Base-by-base conservation (phyloP, 2,888 invertebrate genomes). In the Atrina japonica region DNA sequence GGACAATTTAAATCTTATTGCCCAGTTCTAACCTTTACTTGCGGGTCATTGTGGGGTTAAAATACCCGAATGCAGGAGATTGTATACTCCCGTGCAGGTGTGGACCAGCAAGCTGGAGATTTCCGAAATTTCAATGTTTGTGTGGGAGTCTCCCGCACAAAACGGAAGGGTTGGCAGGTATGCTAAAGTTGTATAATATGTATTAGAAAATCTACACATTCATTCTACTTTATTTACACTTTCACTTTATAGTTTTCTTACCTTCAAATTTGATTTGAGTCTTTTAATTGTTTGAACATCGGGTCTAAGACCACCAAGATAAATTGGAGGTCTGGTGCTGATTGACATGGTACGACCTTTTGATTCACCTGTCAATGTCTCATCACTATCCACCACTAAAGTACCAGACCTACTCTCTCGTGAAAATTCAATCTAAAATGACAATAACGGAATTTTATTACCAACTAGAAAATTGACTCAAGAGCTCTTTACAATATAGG, bases 251-350 rank as follows among this genome's bases (percentile, higher is more conserved):
- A 49, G 18, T 23, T 18, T 23, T 25, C 83, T 77, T 83, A 91
- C 91, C 78, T 86, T 85, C 6, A 91, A 70, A 72, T 91, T 91
- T 11, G 76, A 77, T 59, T 84, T 82, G 1, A 93, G 92, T 45
- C 64, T 68, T 35, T 90, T 91, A 41, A 88, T 88, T 14, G 89
- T 88, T 1, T 93, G 92, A 14, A 92, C 91, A 6, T 93, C 92
- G 16, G 92, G 91, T 59, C 75, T 66, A n/a, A 96, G 89, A 0
- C 97, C 97, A 25, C 98, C 97, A 60, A 97, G 92, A 89, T 94
- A 96, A 86, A 94, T 94, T 0, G 96, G 96, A 43, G 94, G 91
- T 14, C 83, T 83, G 0, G 96, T 92, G 60, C 93, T 93, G 3
- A 95, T 79, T 29, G 87, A 83, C 7, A 76, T 66, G 23, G 86